Evolutionary conservation across 1,140 invertebrate genomes (phyloP).

Genomic region (Alviniconcha marisindica): DNA sequence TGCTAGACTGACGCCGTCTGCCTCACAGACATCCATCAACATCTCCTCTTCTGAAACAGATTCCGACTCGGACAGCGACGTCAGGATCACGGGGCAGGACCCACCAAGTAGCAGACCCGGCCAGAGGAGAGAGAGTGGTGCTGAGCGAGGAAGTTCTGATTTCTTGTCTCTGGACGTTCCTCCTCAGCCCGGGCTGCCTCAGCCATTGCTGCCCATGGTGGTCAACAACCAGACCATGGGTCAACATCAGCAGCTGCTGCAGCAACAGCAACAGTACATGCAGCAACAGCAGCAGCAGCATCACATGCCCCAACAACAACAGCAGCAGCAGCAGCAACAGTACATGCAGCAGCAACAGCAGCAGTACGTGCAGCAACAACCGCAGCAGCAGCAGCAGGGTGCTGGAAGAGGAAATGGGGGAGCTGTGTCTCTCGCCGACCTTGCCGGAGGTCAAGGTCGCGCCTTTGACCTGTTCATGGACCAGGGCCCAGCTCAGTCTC

Average conservation of each 20-base stretch:
- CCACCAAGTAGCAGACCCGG: background rate
- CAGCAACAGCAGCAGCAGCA: conserved; percentile 16
- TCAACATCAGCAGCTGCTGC: background rate
- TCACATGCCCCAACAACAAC: background rate
- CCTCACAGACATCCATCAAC: background rate
- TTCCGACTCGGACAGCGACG: conserved; percentile 29
- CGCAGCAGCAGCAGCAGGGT: no score
- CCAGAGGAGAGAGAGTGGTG: background rate
- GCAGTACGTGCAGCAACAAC: no score
- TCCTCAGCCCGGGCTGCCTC: background rate
- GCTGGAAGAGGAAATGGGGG: no score
- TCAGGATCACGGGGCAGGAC: background rate
- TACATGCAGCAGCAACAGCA: background rate
- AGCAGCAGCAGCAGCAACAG: conserved; percentile 7
- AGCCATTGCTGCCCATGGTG: conserved; percentile 8
- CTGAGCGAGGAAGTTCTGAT: background rate
- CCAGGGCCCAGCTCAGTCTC: background rate
- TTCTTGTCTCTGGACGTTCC: conserved; percentile 30
- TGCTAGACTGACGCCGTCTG: background rate
- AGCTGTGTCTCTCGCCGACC: background rate
- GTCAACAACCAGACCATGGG: background rate
- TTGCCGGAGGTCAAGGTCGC: background rate
- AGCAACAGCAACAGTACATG: background rate
- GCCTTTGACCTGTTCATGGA: background rate
- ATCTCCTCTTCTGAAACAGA: conserved; percentile 17